phyloP scores from a whole-genome alignment of 2,113 vertebrate genomes.

The Axis porcinus region DNA sequence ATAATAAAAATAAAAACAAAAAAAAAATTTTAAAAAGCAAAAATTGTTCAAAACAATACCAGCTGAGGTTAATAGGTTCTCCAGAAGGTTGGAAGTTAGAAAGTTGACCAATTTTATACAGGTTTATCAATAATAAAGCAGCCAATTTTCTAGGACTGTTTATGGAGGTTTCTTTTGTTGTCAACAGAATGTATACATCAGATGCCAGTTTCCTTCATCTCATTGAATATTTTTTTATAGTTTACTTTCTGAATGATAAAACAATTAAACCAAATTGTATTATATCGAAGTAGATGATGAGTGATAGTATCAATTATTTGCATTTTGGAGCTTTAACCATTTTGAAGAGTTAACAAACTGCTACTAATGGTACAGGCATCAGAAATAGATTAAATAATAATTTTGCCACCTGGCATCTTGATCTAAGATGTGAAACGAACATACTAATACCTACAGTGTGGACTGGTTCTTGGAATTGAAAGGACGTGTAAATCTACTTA shows the following conservation, averaged over 20 bases:
- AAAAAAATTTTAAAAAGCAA: not conserved
- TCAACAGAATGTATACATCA: not conserved
- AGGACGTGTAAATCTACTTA: not conserved
- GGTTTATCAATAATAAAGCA: not conserved
- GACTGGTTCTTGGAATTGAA: not conserved
- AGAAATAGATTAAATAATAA: not conserved
- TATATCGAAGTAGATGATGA: not conserved
- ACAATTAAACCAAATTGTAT: not conserved
- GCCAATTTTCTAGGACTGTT: not conserved
- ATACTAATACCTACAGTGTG: not conserved
- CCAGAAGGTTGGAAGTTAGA: constrained; percentile 5
- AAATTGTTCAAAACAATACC: constrained; percentile 23
- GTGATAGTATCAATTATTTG: not conserved
- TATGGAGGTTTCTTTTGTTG: not conserved
- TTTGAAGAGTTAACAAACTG: not conserved
- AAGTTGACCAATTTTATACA: not conserved
- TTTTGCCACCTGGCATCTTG: not conserved
- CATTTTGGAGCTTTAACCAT: not conserved
- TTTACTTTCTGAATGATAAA: not conserved
- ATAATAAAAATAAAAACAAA: too few relatives aligned
- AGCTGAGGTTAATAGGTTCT: constrained; percentile 34
- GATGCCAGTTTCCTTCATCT: not conserved
- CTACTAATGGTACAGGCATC: not conserved
- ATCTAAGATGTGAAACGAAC: not conserved
- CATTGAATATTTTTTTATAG: not conserved